Evolutionary conservation across 2,113 vertebrate genomes (phyloP), one percentile per base, ranked within the genome.

Genomic region (Stictonetta naevosa): DNA sequence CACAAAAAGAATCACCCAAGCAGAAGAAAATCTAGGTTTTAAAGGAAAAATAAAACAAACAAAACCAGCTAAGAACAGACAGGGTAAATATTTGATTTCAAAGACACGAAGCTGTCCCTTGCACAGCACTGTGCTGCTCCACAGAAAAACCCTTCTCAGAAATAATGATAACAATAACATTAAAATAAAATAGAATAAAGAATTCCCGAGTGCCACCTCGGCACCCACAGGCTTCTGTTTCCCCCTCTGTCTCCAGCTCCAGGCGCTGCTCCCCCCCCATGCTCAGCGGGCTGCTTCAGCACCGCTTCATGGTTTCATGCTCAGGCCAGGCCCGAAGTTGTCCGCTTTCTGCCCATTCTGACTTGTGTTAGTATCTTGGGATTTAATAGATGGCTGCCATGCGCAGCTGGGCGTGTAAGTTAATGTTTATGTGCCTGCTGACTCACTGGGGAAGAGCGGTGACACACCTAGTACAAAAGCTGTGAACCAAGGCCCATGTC

Each of bases 371-470:
- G n/a, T 6, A 46, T 23, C 13, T 68, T 34, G 10, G 38, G 62
- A 75, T 94, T 91, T 85, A 83, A 42, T 8, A 48, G 44, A 38
- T 36, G 42, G 36, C 62, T 68, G 87, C 44, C 29, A 34, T 69
- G 77, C 48, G 44, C 89, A 82, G 48, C 21, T 26, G 9, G 38
- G 48, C 55, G 66, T 69, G 44, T 22, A 84, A 69, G 58, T 76
- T 86, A 69, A 73, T 91, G 44, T 91, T 95, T 90, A 46, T 55
- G 55, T 86, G 31, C 16, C 6, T 89, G 74, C 84, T 95, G 78
- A 85, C 62, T 94, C 78, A 87, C 29, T 64, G 63, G 74, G 55
- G 67, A 56, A 48, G 69, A 73, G 59, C 60, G 38, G 38, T 58
- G 15, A 48, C 6, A 8, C 33, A 0, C 15, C 0, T 2, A 28